Evolutionary conservation across 2,797 vertebrate genomes (phyloP), one percentile per base, ranked within the genome.

Genomic region (Pachyuromys duprasi): DNA sequence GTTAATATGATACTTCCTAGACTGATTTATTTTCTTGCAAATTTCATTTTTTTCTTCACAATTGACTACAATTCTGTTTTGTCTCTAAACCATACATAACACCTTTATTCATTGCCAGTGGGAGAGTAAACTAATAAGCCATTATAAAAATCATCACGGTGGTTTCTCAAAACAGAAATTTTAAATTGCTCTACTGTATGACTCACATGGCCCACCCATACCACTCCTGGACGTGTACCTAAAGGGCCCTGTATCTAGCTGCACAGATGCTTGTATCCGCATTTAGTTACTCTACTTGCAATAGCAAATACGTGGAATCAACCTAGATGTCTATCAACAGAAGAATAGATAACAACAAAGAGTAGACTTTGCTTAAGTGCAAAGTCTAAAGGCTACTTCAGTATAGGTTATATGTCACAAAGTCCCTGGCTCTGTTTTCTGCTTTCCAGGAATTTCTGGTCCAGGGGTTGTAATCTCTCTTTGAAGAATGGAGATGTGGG

Each of bases 401-500:
- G 18, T 26, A 3, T 57, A 7, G 55, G n/a, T 53, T 8, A 0
- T 12, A 2, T 39, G n/a, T 75, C 69, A 89, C 86, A 65, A 39
- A 65, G 26, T 17, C 42, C 14, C 7, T 53, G 45, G 13, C 67
- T 75, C 5, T 3, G 33, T 18, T 53, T n/a, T 53, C 22, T 49
- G 53, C 28, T 53, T 8, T 55, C 12, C 49, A 74, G 45, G 76
- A 9, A 9, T 49, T 63, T 3, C 39, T 31, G 18, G 57, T 78
- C 49, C 45, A 83, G 75, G 62, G 36, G 2, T 13, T 69, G 78
- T 39, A 0, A 57, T 31, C 14, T 49, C 57, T 39, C 63, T 62
- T 0, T 78, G 53, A 53, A 36, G 57, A 28, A 31, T 12, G 3
- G 2, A 8, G 0, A 9, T 0, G 6, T 39, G 11, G 3, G 18